Conservation (phyloP, 2,113 vertebrate genomes). For the Cheilinus undulatus region DNA sequence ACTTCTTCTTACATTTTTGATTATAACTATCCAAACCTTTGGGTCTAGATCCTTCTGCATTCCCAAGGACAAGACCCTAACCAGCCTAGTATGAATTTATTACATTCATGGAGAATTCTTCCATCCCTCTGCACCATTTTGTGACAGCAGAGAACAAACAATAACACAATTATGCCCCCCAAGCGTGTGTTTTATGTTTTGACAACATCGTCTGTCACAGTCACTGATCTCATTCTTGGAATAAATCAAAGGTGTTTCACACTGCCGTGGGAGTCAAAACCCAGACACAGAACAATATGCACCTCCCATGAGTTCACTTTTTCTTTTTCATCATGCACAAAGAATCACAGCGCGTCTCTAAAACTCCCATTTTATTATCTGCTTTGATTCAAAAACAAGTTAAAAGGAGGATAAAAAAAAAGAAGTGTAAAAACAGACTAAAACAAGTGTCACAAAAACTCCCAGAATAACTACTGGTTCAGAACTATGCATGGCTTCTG, state of each 20-base stretch:
- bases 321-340: constrained; percentile 37
- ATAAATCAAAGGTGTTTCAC: constrained; percentile 63
- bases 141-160: constrained; percentile 53
- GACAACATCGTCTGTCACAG: constrained; percentile 68
- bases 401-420: constrained; percentile 56
- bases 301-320: constrained; percentile 37
- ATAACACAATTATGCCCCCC: constrained; percentile 17
- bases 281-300: constrained; percentile 42
- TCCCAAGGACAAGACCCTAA: constrained; percentile 11
- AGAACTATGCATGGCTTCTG: constrained; percentile 71
- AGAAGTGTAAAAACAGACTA: constrained; percentile 66
- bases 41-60: neutral
- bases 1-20: too few relatives aligned
- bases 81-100: constrained; percentile 41
- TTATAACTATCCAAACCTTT: too few relatives aligned
- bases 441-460: constrained; percentile 56
- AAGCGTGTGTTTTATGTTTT: constrained; percentile 60
- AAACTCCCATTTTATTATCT: constrained; percentile 78
- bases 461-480: constrained; percentile 65
- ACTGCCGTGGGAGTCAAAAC: constrained; percentile 33
- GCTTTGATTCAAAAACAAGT: constrained; percentile 74
- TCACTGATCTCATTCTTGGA: constrained; percentile 54
- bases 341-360: constrained; percentile 51
- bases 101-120: constrained; percentile 40
- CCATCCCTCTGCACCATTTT: constrained; percentile 11